Percentiles rank a stretch among this genome's conserved stretches.
Evolutionary conservation across 2,113 vertebrate genomes (phyloP).

Genomic region (Callipepla californica): DNA sequence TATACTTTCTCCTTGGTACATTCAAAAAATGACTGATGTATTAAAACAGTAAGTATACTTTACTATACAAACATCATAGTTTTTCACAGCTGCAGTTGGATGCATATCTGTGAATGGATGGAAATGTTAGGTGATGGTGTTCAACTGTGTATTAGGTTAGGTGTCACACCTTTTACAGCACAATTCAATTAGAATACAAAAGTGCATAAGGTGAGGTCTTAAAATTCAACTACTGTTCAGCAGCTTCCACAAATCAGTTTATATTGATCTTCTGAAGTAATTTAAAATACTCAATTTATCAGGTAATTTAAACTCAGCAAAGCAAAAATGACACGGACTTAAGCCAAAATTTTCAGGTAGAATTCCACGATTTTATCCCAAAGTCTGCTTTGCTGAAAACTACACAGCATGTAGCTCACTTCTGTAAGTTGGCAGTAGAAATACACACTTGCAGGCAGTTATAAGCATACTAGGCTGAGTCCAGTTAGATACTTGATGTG

Average conservation of each 20-base stretch:
- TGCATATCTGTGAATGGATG: background rate
- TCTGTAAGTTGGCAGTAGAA: background rate
- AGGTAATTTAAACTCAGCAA: slow-evolving; percentile 28
- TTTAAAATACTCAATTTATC: slow-evolving; percentile 33
- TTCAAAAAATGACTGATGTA: background rate
- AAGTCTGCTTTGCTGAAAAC: slow-evolving; percentile 5
- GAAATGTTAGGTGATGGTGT: background rate
- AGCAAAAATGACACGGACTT: background rate
- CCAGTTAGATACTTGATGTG: background rate
- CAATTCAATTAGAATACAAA: background rate
- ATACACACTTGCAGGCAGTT: background rate
- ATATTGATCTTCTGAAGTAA: background rate
- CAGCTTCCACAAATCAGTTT: slow-evolving; percentile 17
- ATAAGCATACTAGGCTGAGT: background rate
- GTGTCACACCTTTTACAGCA: background rate
- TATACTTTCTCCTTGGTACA: background rate
- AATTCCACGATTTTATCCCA: background rate
- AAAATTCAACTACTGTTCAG: background rate
- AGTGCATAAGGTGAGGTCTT: background rate
- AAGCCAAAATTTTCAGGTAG: slow-evolving; percentile 19
- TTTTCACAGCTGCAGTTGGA: background rate
- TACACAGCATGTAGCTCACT: background rate
- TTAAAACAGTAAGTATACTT: background rate
- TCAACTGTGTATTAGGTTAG: background rate
- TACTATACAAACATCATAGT: background rate